These are phyloP conservation scores for Melinopterus prodromus DNA, from an alignment of 2,888 invertebrate species.

Conservation along the genomic window DNA sequence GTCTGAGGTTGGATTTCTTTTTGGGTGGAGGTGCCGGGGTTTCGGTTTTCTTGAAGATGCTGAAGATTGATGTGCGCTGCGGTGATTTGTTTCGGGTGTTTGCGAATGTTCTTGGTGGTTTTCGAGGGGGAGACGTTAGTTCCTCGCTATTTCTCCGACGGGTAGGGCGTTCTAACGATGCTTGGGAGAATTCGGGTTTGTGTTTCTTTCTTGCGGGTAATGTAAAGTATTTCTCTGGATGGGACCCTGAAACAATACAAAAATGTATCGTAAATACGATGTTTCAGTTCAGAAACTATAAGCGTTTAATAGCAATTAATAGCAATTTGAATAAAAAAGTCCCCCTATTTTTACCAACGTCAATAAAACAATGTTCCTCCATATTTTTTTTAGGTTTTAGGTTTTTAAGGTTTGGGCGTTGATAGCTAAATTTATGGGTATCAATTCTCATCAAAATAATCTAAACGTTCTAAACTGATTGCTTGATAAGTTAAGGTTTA, in stretches of 20 bases:
- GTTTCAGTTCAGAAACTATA: background rate
- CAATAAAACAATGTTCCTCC: too few species aligned
- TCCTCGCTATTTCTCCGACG: conserved; percentile 66
- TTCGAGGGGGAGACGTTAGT: conserved; percentile 54
- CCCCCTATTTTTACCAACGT: too few species aligned
- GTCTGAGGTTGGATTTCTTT: conserved; percentile 61
- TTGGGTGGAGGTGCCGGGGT: conserved; percentile 62
- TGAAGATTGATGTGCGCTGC: conserved; percentile 71
- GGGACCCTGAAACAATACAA: conserved; percentile 50
- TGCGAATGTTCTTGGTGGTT: conserved; percentile 60
- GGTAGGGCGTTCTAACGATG: conserved; percentile 49
- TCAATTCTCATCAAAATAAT: too few species aligned
- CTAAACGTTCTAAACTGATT: too few species aligned
- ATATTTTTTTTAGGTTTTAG: too few species aligned
- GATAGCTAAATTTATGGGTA: too few species aligned
- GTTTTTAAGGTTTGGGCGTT: too few species aligned
- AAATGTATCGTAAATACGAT: background rate
- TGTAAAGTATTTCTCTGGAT: conserved; percentile 73
- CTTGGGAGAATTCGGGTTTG: conserved; percentile 50
- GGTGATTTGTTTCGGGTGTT: conserved; percentile 68
- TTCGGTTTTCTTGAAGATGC: conserved; percentile 70
- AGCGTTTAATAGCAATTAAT: too few species aligned
- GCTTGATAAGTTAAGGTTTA: too few species aligned
- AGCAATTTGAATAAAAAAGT: too few species aligned
- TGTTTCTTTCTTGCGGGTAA: conserved; percentile 68